Conservation (phyloP, 2,797 vertebrate genomes). For the Crocidura indochinensis region DNA sequence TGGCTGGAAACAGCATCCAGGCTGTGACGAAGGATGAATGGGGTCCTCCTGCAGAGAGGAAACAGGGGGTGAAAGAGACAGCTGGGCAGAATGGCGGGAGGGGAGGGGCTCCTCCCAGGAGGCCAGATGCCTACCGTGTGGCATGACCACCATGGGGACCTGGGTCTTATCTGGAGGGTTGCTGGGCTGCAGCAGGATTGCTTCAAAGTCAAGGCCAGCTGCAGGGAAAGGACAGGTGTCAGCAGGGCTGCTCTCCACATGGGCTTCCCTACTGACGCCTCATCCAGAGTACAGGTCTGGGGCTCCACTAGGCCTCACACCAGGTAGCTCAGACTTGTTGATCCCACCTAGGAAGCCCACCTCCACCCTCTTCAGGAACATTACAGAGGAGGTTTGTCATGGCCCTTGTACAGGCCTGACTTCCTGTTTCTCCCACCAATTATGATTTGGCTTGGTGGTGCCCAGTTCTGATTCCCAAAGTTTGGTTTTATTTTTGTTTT, state of each 20-base stretch:
- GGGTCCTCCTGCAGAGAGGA: conserved; percentile 94
- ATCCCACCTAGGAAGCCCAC: too few species aligned
- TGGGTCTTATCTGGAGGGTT: conserved; percentile 89
- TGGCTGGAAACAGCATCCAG: conserved; percentile 94
- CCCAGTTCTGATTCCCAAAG: background rate
- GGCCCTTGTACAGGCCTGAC: background rate
- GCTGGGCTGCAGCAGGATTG: conserved; percentile 94
- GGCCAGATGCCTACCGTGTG: conserved; percentile 93
- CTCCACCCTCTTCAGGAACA: background rate
- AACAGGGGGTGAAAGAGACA: conserved; percentile 20
- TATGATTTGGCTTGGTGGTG: background rate
- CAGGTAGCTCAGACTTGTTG: background rate
- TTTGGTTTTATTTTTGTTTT: background rate
- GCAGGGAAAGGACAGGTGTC: conserved; percentile 41
- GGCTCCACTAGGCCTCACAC: background rate
- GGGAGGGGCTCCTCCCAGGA: background rate
- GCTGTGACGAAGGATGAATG: conserved; percentile 94
- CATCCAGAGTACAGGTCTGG: background rate
- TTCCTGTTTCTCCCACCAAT: background rate
- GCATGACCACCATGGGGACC: conserved; percentile 95
- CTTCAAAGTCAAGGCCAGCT: conserved; percentile 96
- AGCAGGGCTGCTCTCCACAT: conserved; percentile 11
- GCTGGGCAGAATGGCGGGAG: background rate
- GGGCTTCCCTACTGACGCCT: background rate
- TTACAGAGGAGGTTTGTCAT: background rate